These are phyloP conservation scores for Caenorhabditis remanei DNA, from an alignment of 1,140 invertebrate species.

Conservation along the genomic window DNA sequence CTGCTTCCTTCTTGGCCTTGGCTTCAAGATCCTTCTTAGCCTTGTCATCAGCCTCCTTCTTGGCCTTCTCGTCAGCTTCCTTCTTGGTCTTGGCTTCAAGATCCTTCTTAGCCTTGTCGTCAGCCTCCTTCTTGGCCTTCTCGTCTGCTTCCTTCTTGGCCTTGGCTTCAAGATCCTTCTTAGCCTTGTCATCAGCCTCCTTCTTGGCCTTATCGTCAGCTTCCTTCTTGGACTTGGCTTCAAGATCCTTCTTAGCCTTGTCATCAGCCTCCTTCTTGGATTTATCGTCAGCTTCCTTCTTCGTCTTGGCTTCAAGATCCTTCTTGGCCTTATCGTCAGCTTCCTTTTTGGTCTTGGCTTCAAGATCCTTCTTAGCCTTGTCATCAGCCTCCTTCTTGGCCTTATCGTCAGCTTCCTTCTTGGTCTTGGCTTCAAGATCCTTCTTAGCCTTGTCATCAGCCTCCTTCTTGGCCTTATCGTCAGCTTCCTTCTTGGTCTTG, in stretches of 20 bases:
- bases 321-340: slow-evolving; percentile 14
- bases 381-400: slow-evolving; percentile 32
- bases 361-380: slow-evolving; percentile 27
- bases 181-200: slow-evolving; percentile 8
- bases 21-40: slow-evolving; percentile 45
- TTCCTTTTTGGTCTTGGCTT: slow-evolving; percentile 32
- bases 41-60: slow-evolving; percentile 33
- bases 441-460: slow-evolving; percentile 27
- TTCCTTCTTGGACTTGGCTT: slow-evolving; percentile 42
- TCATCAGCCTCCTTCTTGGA: slow-evolving; percentile 35
- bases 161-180: neutral
- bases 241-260: slow-evolving; percentile 38
- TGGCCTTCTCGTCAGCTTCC: slow-evolving; percentile 25
- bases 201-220: slow-evolving; percentile 36
- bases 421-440: slow-evolving; percentile 29
- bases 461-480: slow-evolving; percentile 25
- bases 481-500: no score
- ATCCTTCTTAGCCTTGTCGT: slow-evolving; percentile 38
- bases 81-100: slow-evolving; percentile 27
- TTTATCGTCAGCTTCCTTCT: slow-evolving; percentile 26
- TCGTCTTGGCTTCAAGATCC: slow-evolving; percentile 16
- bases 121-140: slow-evolving; percentile 13
- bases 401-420: slow-evolving; percentile 33
- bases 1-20: slow-evolving; percentile 25
- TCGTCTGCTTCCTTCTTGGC: slow-evolving; percentile 20